Percentiles rank a stretch among this genome's conserved stretches.
Conservation (phyloP, 2,797 vertebrate species). For the Leuciscus waleckii region DNA sequence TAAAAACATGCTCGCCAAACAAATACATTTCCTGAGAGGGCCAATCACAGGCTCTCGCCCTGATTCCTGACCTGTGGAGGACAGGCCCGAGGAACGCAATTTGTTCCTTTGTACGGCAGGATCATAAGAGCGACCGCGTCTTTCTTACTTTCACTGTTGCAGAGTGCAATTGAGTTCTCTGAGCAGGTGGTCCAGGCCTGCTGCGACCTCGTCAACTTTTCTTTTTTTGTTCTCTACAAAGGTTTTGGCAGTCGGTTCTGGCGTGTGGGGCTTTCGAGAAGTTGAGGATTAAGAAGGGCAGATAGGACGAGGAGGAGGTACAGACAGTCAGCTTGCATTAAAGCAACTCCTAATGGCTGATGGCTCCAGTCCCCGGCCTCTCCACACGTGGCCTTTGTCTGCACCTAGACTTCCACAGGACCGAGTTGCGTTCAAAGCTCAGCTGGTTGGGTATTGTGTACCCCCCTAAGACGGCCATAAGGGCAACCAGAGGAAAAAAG, state of each 20-base stretch:
- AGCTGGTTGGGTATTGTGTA: conserved; percentile 75
- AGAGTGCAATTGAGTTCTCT: conserved; percentile 81
- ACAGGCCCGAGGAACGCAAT: conserved; percentile 73
- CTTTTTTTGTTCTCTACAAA: conserved; percentile 68
- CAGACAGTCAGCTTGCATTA: conserved; percentile 67
- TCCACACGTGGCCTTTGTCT: conserved; percentile 73
- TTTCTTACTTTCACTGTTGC: conserved; percentile 63
- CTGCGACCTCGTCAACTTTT: conserved; percentile 37
- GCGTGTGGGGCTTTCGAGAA: conserved; percentile 72
- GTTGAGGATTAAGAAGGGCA: conserved; percentile 68
- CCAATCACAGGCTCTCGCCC: conserved; percentile 58
- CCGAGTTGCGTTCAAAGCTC: conserved; percentile 69
- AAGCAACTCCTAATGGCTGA: conserved; percentile 67
- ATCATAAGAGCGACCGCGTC: conserved; percentile 75
- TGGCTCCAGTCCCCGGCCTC: conserved; percentile 68
- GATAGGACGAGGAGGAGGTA: conserved; percentile 47
- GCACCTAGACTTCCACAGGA: conserved; percentile 58
- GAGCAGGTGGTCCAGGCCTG: conserved; percentile 78
- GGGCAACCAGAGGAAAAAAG: conserved; percentile 62
- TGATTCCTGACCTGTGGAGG: conserved; percentile 57
- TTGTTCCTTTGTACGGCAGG: conserved; percentile 79
- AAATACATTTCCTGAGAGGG: conserved; percentile 68
- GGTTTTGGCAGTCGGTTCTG: conserved; percentile 68
- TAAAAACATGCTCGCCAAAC: conserved; percentile 69
- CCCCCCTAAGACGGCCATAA: conserved; percentile 63